Evolutionary conservation across 2,113 vertebrate species (phyloP).

Genomic region (Silurus asotus): DNA sequence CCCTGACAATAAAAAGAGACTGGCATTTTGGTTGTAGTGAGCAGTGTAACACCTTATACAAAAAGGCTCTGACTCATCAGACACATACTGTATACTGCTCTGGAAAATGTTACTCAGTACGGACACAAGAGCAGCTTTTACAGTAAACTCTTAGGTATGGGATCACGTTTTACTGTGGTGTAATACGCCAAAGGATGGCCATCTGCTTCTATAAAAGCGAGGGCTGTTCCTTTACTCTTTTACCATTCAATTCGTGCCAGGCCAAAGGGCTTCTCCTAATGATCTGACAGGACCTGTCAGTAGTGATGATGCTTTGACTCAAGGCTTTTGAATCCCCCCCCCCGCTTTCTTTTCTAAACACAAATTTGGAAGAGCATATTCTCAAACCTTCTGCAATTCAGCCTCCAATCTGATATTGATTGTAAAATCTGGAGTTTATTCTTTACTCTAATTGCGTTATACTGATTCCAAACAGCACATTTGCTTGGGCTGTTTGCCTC

Average conservation of each 20-base stretch:
- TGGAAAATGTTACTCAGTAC: conserved; percentile 14
- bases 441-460: conserved; percentile 31
- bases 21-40: background rate
- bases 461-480: conserved; percentile 43
- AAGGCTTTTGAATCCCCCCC: background rate
- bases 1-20: background rate
- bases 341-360: background rate
- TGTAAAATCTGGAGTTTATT: conserved; percentile 7
- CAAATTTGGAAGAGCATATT: conserved; percentile 5
- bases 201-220: conserved; percentile 31
- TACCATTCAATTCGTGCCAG: background rate
- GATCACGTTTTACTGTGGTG: conserved; percentile 19
- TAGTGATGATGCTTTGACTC: background rate
- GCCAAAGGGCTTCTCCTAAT: conserved; percentile 10
- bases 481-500: conserved; percentile 61
- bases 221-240: conserved; percentile 19
- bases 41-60: background rate
- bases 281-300: conserved; percentile 30
- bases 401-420: conserved; percentile 29
- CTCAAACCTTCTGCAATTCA: conserved; percentile 14
- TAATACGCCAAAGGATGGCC: conserved; percentile 18
- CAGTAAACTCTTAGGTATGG: background rate
- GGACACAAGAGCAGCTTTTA: conserved; percentile 21
- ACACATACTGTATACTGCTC: background rate
- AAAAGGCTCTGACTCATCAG: background rate